Base-by-base conservation (phyloP, 1,140 invertebrate genomes). In the Grapholita molesta region DNA sequence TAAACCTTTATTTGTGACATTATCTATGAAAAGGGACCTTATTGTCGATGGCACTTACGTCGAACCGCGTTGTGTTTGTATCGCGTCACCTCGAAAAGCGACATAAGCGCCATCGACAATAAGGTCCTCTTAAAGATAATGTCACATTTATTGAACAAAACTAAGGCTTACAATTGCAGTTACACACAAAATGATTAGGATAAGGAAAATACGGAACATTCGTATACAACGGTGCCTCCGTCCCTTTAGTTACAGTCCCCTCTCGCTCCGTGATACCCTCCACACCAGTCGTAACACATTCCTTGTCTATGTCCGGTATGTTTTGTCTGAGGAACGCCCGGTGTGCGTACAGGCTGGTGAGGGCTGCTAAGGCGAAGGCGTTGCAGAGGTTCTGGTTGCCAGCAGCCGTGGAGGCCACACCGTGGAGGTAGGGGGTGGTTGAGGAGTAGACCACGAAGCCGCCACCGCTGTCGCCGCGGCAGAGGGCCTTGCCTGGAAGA, bases 391-490 rank as follows among this genome's bases (percentile, higher is more conserved):
- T 53, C 1, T 67, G 12, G 66, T 67, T 52, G 4, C 42, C 35
- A 3, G 66, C 35, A 24, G 66, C 66, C 9, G 66, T 28, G 7
- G 66, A 67, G 15, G 42, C 42, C n/a, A 67, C n/a, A 1, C 66
- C 66, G 8, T 38, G 35, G n/a, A 67, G 25, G 66, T 67, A 52
- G 0, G 23, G 35, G 35, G 5, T 24, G 6, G 2, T n/a, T 1
- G 33, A 35, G 11, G 30, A 33, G 30, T 11, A 38, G 21, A 67
- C 12, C 0, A 67, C 42, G 12, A 53, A 38, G 35, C 66, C 66
- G 3, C 66, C 66, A 7, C 66, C 66, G 66, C 66, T 67, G 42
- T 67, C 66, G 2, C 66, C 66, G n/a, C 42, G 66, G 38, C 66
- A 67, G n/a, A 67, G 66, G 2, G 66, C 66, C 9, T 21, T 38